phyloP scores from a whole-genome alignment of 2,888 invertebrate genomes.

The Bruchidius siliquastri region DNA sequence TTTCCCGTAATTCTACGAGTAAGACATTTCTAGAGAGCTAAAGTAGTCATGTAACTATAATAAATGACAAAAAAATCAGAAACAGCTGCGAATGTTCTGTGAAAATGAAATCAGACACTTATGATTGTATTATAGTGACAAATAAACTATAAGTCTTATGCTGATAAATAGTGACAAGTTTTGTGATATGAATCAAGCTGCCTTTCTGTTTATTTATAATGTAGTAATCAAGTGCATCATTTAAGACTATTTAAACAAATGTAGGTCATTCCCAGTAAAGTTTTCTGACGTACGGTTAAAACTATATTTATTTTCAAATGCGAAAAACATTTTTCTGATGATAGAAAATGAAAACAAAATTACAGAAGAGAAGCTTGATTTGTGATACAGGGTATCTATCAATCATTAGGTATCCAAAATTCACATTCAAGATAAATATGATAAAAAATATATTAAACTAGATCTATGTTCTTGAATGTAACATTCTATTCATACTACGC shows the following conservation, averaged over 20 bases:
- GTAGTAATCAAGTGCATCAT: neutral
- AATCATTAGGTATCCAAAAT: neutral
- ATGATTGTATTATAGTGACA: neutral
- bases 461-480: no score
- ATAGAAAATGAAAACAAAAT: neutral
- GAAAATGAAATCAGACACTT: neutral
- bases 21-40: neutral
- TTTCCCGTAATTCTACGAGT: neutral
- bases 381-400: neutral
- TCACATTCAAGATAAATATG: neutral
- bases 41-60: neutral
- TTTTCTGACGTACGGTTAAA: no score
- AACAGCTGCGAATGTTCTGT: neutral
- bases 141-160: neutral
- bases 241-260: no score
- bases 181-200: neutral
- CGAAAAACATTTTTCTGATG: neutral
- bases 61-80: neutral
- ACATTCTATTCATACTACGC: no score
- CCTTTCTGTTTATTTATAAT: neutral
- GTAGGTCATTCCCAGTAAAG: no score
- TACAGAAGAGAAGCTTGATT: neutral
- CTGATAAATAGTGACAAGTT: neutral
- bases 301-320: no score
- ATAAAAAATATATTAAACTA: no score